Percentiles rank a stretch among this genome's conserved stretches.
Evolutionary conservation across 1,140 invertebrate species (phyloP).

Genomic region (Bombus sibiricus): DNA sequence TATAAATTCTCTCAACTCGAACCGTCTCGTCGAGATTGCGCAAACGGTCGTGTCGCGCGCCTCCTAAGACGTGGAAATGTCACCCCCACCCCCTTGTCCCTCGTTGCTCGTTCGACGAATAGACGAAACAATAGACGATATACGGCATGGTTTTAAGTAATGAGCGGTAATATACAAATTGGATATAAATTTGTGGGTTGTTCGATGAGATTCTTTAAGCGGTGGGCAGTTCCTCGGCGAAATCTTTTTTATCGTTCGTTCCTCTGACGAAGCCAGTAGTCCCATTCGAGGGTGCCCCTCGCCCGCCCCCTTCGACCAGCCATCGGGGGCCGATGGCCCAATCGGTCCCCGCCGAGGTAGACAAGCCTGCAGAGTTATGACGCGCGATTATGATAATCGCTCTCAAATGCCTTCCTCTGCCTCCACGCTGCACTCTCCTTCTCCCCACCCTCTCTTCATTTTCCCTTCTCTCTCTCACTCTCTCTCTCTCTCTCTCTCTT

Average conservation of each 20-base stretch:
- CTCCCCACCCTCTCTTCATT: constrained; percentile 29
- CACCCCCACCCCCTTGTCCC: not conserved
- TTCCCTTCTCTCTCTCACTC: constrained; percentile 14
- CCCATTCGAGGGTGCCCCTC: constrained; percentile 50
- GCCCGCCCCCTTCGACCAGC: constrained; percentile 13
- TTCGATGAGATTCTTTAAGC: constrained; percentile 72
- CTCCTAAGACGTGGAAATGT: not conserved
- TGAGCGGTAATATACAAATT: constrained; percentile 71
- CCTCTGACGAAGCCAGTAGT: constrained; percentile 55
- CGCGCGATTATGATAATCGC: constrained; percentile 82
- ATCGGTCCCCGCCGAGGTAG: constrained; percentile 72
- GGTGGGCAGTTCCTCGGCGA: constrained; percentile 63
- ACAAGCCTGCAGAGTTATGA: constrained; percentile 79
- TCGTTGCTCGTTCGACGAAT: constrained; percentile 8
- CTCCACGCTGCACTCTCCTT: constrained; percentile 50
- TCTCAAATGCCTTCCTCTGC: constrained; percentile 70
- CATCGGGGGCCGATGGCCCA: constrained; percentile 63
- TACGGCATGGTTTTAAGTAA: constrained; percentile 66
- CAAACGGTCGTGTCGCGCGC: not conserved
- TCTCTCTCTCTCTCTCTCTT: constrained; percentile 1
- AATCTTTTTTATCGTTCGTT: constrained; percentile 56
- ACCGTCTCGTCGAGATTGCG: not conserved
- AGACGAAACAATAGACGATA: constrained; percentile 60
- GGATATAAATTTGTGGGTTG: constrained; percentile 71
- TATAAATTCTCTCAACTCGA: not conserved